Base-by-base conservation (phyloP, 2,113 vertebrate species). In the Haemorhous mexicanus region DNA sequence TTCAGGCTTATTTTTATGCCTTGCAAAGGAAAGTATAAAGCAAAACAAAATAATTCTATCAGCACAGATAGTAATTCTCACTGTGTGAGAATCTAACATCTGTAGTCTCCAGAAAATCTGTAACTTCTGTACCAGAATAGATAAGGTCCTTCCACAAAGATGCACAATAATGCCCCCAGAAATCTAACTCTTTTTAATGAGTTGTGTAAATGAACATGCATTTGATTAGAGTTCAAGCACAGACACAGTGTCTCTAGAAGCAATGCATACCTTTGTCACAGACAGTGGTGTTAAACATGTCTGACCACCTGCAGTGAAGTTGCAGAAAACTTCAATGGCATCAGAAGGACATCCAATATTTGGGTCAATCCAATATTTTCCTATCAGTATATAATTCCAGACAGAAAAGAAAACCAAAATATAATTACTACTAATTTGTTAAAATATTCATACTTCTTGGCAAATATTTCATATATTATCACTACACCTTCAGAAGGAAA, bases 331-430 rank as follows among this genome's bases (percentile, higher is more conserved):
- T 92, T 99, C 98, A 96, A 99, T 98, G 79, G 99, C 98, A 97
- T 99, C 99, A 79, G 99, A 99, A 74, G 98, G 98, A 90, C 99
- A 99, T 77, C 99, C 99, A 64, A 99, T 97, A 97, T 99, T 99
- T 89, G 99, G 99, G 97, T 99, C 99, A 90, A 99, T 98, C 99
- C 99, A 99, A 97, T 99, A 99, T 97, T 98, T 98, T 95, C 98
- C 99, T 99, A 63, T 92, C 67, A 87, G 81, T 67, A 91, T 74
- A 90, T 35, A 81, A 53, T 67, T 58, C 22, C 58, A 93, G 69
- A 44, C n/a, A 37, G 66, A 95, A 95, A 87, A 93, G 10, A 78
- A 67, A 86, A 28, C 7, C 21, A 73, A 83, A 88, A 58, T 47
- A 68, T 13, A 86, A 49, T 50, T 67, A 41, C 62, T 85, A 72